Conservation (phyloP, 2,797 vertebrate genomes). For the Cynodonichthys magdalenae region DNA sequence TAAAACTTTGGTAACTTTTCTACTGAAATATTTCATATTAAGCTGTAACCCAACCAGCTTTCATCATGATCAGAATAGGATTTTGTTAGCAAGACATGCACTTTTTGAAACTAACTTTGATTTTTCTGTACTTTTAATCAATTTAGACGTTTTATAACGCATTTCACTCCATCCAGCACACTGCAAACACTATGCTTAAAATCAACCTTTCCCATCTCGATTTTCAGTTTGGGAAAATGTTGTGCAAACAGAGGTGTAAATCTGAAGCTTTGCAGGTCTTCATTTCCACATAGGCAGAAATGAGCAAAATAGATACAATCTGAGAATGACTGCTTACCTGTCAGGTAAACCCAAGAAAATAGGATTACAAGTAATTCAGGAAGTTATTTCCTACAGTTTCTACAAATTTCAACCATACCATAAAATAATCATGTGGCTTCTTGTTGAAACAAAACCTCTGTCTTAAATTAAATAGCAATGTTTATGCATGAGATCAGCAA, state of each 20-base stretch:
- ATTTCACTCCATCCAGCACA: slow-evolving; percentile 22
- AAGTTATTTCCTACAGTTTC: slow-evolving; percentile 65
- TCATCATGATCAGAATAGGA: background rate
- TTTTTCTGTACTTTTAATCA: no score
- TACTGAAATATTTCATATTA: background rate
- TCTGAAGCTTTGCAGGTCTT: slow-evolving; percentile 22
- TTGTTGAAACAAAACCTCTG: slow-evolving; percentile 58
- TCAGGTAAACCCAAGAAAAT: slow-evolving; percentile 54
- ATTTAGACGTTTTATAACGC: background rate
- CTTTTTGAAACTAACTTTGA: no score
- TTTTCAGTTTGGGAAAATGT: slow-evolving; percentile 29
- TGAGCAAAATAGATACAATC: slow-evolving; percentile 53
- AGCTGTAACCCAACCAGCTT: background rate
- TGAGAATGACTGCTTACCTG: slow-evolving; percentile 51
- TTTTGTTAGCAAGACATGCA: background rate
- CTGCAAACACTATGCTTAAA: slow-evolving; percentile 32
- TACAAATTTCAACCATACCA: slow-evolving; percentile 62
- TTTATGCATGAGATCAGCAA: slow-evolving; percentile 69
- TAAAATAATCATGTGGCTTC: slow-evolving; percentile 76
- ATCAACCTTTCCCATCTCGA: slow-evolving; percentile 30
- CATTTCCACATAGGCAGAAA: slow-evolving; percentile 36
- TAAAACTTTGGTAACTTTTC: no score
- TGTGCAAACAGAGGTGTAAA: slow-evolving; percentile 35
- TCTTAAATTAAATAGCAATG: slow-evolving; percentile 64
- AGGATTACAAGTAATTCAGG: slow-evolving; percentile 57